phyloP scores from a whole-genome alignment of 2,888 invertebrate species.

The Melangyna quadrimaculata region DNA sequence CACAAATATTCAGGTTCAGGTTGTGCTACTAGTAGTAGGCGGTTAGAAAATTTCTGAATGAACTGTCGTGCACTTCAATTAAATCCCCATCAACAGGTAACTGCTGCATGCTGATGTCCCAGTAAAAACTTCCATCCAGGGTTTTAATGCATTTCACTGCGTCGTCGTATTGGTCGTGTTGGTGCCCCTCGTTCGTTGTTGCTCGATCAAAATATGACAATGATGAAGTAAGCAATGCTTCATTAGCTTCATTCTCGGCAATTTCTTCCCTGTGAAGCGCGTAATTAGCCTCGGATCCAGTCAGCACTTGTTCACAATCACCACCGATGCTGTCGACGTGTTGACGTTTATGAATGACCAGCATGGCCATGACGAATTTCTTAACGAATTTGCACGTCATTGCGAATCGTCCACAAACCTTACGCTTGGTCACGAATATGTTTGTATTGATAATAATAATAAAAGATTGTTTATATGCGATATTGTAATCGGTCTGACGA shows the following conservation, averaged over 20 bases:
- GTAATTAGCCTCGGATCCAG: conserved; percentile 44
- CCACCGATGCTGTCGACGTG: background rate
- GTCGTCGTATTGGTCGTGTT: no score
- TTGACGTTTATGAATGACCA: conserved; percentile 64
- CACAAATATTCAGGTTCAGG: background rate
- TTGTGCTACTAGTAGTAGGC: background rate
- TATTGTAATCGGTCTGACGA: conserved; percentile 10
- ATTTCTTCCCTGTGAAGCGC: conserved; percentile 74
- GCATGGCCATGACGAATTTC: conserved; percentile 51
- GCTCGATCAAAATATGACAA: conserved; percentile 19
- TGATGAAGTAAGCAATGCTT: conserved; percentile 73
- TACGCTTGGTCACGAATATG: conserved; percentile 51
- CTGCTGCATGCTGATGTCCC: conserved; percentile 73
- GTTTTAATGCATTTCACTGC: conserved; percentile 76
- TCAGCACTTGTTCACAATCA: conserved; percentile 15
- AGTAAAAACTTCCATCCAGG: conserved; percentile 77
- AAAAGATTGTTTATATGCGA: background rate
- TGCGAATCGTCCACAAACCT: conserved; percentile 32
- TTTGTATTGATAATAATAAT: background rate
- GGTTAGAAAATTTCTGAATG: conserved; percentile 51
- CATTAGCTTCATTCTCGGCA: conserved; percentile 79
- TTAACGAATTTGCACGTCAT: conserved; percentile 62
- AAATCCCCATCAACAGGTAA: conserved; percentile 60
- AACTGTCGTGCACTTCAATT: conserved; percentile 50
- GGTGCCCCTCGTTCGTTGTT: conserved; percentile 14